Evolutionary conservation across 2,888 invertebrate genomes (phyloP).

Genomic region (Alloplasta piceator): DNA sequence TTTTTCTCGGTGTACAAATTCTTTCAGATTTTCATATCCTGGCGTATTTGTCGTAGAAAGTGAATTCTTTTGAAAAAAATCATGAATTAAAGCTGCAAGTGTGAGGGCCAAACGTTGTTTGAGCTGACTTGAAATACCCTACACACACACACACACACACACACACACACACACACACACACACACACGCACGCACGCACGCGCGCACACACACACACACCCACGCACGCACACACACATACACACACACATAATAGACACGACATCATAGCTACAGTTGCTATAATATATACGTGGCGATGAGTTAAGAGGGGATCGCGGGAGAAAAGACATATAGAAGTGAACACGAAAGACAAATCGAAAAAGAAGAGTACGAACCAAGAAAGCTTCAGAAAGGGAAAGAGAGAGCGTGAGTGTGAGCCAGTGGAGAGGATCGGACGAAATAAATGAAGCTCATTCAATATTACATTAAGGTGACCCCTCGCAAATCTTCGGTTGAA

Average conservation of each 20-base stretch:
- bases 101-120: no score
- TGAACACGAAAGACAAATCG: constrained; percentile 52
- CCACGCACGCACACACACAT: constrained; percentile 7
- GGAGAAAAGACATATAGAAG: constrained; percentile 43
- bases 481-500: constrained; percentile 80
- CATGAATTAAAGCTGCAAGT: no score
- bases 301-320: not conserved
- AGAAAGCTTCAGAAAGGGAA: constrained; percentile 10
- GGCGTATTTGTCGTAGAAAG: no score
- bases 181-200: not conserved
- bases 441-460: constrained; percentile 78
- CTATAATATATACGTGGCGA: constrained; percentile 27
- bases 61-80: no score
- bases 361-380: constrained; percentile 32
- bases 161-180: not conserved
- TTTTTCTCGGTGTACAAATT: no score
- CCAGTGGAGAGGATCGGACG: constrained; percentile 62
- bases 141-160: constrained; percentile 1
- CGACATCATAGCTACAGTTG: not conserved
- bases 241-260: constrained; percentile 10
- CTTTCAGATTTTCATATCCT: no score
- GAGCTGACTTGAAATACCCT: constrained; percentile 19
- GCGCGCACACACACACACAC: constrained; percentile 1
- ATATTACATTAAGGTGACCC: constrained; percentile 79
- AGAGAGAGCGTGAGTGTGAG: constrained; percentile 40